These are phyloP conservation scores for Mola mola DNA, from an alignment of 2,113 vertebrate genomes.

Conservation along the genomic window DNA sequence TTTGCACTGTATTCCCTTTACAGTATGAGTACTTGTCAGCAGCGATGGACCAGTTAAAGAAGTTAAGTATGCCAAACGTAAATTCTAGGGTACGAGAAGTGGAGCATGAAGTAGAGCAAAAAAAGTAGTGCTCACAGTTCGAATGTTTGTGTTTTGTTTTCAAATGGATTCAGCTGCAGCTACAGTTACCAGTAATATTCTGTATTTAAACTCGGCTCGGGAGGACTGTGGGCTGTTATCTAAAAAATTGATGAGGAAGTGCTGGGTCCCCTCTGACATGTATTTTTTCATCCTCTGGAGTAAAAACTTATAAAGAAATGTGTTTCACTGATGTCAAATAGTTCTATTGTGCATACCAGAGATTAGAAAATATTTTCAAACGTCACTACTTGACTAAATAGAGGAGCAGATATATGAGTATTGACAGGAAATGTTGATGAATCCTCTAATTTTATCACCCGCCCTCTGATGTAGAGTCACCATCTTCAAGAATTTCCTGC, in stretches of 20 bases:
- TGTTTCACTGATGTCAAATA: constrained; percentile 13
- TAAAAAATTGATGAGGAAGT: not conserved
- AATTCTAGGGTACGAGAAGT: constrained; percentile 66
- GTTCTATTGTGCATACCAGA: not conserved
- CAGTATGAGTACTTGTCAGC: constrained; percentile 18
- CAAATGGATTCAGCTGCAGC: constrained; percentile 39
- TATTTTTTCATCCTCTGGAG: not conserved
- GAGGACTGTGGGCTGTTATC: not conserved
- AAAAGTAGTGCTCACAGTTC: constrained; percentile 64
- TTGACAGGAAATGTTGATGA: too few relatives aligned
- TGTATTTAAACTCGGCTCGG: constrained; percentile 4
- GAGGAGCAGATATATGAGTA: too few relatives aligned
- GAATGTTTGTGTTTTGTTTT: constrained; percentile 29
- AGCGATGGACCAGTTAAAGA: constrained; percentile 41
- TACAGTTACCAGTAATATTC: constrained; percentile 30
- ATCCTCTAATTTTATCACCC: too few relatives aligned
- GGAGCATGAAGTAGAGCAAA: constrained; percentile 71
- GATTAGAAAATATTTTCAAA: too few relatives aligned
- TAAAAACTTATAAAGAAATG: constrained; percentile 1
- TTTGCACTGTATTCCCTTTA: not conserved
- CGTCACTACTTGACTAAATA: too few relatives aligned
- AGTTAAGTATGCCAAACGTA: constrained; percentile 58
- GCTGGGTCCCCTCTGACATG: constrained; percentile 8
- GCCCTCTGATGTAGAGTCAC: too few relatives aligned
- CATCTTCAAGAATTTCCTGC: not conserved